Evolutionary conservation across 2,888 invertebrate species (phyloP).

Genomic region (Incurvaria masculella): DNA sequence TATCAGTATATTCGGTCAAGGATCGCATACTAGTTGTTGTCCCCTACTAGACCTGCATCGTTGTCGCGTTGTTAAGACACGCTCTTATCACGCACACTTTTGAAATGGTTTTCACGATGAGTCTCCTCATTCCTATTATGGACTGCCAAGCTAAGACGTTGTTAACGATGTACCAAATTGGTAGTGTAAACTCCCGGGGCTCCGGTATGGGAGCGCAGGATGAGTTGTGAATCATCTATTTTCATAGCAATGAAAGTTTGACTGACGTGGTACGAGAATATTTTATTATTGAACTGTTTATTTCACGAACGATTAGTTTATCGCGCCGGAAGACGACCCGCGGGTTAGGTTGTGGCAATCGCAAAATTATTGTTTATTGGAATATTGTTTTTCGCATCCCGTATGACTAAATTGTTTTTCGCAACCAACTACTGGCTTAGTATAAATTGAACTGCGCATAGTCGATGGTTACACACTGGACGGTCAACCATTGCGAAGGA

Average conservation of each 20-base stretch:
- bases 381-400: too few species aligned
- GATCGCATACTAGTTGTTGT: too few species aligned
- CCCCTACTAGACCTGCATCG: too few species aligned
- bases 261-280: conserved; percentile 3
- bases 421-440: background rate
- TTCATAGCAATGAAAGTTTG: background rate
- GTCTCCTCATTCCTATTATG: conserved; percentile 4
- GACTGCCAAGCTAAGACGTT: conserved; percentile 6
- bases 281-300: background rate
- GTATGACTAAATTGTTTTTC: background rate
- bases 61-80: too few species aligned
- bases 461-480: conserved; percentile 3
- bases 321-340: background rate
- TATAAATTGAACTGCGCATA: conserved; percentile 3
- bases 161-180: conserved; percentile 5
- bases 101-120: conserved; percentile 4
- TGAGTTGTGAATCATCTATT: conserved; percentile 5
- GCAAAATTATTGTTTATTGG: too few species aligned
- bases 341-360: conserved; percentile 1
- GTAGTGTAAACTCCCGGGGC: conserved; percentile 2
- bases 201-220: conserved; percentile 1
- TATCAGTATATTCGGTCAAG: too few species aligned
- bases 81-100: conserved; percentile 6
- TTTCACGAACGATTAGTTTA: too few species aligned
- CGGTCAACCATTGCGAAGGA: conserved; percentile 3